These are phyloP conservation scores for Meiosimyza decipiens DNA, from an alignment of 2,888 invertebrate species.

Conservation along the genomic window DNA sequence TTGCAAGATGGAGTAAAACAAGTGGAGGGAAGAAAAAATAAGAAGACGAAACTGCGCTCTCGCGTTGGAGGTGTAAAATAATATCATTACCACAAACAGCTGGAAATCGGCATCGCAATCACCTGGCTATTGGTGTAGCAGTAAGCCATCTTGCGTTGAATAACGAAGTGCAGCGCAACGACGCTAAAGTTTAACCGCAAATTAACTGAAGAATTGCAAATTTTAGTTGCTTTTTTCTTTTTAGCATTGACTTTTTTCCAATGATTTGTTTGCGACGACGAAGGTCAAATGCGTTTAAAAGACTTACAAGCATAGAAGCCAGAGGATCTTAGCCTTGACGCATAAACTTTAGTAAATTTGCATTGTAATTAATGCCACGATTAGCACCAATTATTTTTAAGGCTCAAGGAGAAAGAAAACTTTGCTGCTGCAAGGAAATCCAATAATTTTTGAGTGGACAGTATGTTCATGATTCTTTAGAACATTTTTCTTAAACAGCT, in stretches of 20 bases:
- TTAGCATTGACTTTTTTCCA: neutral
- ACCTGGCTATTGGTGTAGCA: neutral
- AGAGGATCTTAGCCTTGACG: conserved; percentile 6
- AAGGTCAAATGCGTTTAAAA: conserved; percentile 23
- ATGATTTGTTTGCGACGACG: conserved; percentile 9
- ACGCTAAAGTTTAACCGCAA: conserved; percentile 34
- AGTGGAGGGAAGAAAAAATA: no score
- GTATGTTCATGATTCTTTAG: no score
- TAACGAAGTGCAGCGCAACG: neutral
- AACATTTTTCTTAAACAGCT: no score
- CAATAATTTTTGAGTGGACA: neutral
- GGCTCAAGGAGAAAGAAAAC: neutral
- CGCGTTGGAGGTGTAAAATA: conserved; percentile 6
- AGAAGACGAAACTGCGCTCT: neutral
- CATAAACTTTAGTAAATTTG: conserved; percentile 5
- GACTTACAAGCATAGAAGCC: neutral
- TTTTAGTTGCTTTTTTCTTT: conserved; percentile 23
- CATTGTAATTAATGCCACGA: conserved; percentile 25
- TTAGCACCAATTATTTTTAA: neutral
- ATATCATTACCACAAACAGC: conserved; percentile 28
- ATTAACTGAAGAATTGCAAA: conserved; percentile 35
- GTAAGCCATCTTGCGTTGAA: no score
- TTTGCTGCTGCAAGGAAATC: neutral
- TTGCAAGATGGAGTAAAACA: conserved; percentile 27
- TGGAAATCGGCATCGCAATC: conserved; percentile 23